Conservation (phyloP, 64 coral and sea anemone genomes). For the Astreopora myriophthalma region DNA sequence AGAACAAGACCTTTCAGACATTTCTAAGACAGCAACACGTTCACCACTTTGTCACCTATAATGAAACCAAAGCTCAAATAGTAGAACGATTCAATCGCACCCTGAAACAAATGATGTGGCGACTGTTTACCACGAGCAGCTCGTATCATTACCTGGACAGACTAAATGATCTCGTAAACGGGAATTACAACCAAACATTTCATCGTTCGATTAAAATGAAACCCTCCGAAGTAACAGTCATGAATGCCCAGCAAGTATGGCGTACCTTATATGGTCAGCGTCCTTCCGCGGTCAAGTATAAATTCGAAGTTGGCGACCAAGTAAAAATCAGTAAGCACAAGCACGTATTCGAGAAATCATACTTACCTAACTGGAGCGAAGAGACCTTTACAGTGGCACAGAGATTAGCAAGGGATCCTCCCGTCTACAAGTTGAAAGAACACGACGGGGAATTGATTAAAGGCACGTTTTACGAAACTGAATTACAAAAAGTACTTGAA, state of each 20-base stretch:
- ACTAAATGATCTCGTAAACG: slow-evolving; percentile 13
- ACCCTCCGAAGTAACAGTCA: slow-evolving; percentile 5
- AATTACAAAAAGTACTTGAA: neutral
- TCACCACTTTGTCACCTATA: slow-evolving; percentile 17
- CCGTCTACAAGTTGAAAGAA: slow-evolving; percentile 6
- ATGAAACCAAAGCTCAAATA: slow-evolving; percentile 46
- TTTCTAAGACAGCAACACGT: slow-evolving; percentile 23
- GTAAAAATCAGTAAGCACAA: slow-evolving; percentile 54
- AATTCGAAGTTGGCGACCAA: slow-evolving; percentile 46
- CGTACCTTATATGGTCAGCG: slow-evolving; percentile 40
- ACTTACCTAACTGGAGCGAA: slow-evolving; percentile 14
- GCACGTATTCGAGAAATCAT: slow-evolving; percentile 15
- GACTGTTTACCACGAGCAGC: slow-evolving; percentile 30
- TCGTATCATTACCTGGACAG: slow-evolving; percentile 26
- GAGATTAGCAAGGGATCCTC: neutral
- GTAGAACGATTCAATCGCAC: slow-evolving; percentile 26
- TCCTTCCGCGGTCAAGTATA: neutral
- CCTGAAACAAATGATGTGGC: slow-evolving; percentile 28
- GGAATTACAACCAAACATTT: neutral
- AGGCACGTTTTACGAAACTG: slow-evolving; percentile 53
- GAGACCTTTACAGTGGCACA: slow-evolving; percentile 38
- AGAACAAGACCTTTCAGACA: slow-evolving; percentile 20
- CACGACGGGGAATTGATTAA: neutral
- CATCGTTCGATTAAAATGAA: slow-evolving; percentile 55
- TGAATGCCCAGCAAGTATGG: slow-evolving; percentile 50